A percentile compares a stretch with the other conserved stretches of the same genome.
Evolutionary conservation across 2,797 vertebrate genomes (phyloP).

Genomic region (Scolopax rusticola): DNA sequence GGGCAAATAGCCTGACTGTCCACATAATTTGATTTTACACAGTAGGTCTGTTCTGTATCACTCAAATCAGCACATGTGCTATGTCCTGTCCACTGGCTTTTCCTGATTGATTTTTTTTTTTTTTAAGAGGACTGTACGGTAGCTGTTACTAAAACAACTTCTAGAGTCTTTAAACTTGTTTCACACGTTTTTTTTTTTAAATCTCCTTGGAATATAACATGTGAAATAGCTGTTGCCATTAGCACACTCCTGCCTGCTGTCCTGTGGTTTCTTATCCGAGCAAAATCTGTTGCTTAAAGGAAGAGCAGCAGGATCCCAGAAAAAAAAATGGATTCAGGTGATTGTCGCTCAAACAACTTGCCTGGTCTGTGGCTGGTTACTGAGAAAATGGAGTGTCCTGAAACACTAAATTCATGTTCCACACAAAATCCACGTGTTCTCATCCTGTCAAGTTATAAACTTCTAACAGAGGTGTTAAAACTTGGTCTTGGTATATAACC

Average conservation of each 20-base stretch:
- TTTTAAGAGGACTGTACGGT: background rate
- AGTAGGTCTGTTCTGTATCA: background rate
- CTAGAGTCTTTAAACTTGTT: background rate
- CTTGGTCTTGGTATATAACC: background rate
- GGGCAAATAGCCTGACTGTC: background rate
- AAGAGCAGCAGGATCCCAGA: background rate
- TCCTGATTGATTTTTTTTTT: background rate
- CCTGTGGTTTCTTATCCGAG: background rate
- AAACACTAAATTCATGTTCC: background rate
- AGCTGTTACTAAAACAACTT: background rate
- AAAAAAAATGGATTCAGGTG: background rate
- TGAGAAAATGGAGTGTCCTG: background rate
- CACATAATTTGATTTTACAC: background rate
- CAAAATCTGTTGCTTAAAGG: background rate
- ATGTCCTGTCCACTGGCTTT: background rate
- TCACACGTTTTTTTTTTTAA: background rate
- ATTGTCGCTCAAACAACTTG: background rate
- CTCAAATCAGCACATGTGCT: background rate
- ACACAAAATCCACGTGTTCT: background rate
- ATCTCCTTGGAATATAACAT: background rate
- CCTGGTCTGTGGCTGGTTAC: background rate
- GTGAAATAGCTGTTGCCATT: background rate
- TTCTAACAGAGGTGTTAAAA: background rate
- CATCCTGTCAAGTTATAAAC: background rate
- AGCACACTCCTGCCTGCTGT: background rate